These are phyloP conservation scores for Lepus americanus DNA, from an alignment of 2,113 vertebrate genomes.

Conservation along the genomic window DNA sequence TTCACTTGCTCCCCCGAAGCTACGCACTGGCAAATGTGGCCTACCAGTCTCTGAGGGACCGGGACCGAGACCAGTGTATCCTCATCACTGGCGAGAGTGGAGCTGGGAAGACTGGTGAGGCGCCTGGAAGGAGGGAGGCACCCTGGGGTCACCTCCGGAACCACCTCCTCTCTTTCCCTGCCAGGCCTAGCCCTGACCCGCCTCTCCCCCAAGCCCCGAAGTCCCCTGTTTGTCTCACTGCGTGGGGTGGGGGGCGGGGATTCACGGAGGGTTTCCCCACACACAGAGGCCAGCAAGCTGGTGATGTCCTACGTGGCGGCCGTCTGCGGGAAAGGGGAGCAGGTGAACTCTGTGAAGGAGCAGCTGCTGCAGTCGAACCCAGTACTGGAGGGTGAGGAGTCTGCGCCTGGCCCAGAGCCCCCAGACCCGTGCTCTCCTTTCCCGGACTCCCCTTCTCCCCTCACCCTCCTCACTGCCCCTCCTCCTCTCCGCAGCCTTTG, in stretches of 20 bases:
- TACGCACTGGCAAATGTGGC: constrained; percentile 90
- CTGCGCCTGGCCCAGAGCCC: rapidly evolving
- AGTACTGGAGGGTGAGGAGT: constrained; percentile 89
- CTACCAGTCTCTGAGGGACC: constrained; percentile 87
- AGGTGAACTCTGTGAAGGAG: constrained; percentile 91
- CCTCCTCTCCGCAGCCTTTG: constrained; percentile 85
- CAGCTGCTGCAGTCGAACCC: constrained; percentile 91
- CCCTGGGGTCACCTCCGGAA: background rate
- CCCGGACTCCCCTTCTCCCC: too few species aligned
- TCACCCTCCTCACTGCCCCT: too few species aligned
- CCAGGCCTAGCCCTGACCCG: background rate
- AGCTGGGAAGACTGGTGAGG: constrained; percentile 90
- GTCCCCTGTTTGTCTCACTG: background rate
- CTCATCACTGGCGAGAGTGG: constrained; percentile 91
- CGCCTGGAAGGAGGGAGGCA: rapidly evolving
- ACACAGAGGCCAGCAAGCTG: constrained; percentile 90
- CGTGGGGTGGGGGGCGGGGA: background rate
- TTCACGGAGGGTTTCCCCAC: background rate
- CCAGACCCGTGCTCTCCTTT: background rate
- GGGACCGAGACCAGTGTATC: constrained; percentile 89
- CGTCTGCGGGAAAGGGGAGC: constrained; percentile 88
- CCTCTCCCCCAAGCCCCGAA: too few species aligned
- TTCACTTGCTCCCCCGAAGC: constrained; percentile 73
- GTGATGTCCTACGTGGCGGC: constrained; percentile 92
- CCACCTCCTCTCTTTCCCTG: background rate